Conservation (phyloP, 1,140 invertebrate genomes). For the Bactericera cockerelli region DNA sequence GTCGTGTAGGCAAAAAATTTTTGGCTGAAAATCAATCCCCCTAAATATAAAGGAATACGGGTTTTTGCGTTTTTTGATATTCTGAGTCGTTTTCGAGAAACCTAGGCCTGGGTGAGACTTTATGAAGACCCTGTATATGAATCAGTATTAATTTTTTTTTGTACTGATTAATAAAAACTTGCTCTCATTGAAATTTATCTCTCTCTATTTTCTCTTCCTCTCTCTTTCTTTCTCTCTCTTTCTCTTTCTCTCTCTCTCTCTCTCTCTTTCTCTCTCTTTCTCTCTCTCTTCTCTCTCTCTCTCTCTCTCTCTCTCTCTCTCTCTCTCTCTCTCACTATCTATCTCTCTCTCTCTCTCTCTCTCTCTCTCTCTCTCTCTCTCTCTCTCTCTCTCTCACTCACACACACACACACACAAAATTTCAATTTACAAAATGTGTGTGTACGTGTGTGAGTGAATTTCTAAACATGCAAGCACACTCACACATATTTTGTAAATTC, state of each 20-base stretch:
- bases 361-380: not conserved
- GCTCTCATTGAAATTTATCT: not conserved
- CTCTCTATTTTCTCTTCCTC: not conserved
- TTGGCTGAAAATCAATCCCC: too few relatives aligned
- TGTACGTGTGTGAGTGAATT: too few relatives aligned
- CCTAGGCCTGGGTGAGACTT: not conserved
- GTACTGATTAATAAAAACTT: not conserved
- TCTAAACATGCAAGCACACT: too few relatives aligned
- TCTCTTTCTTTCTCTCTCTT: not conserved
- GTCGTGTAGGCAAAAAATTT: too few relatives aligned
- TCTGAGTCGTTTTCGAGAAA: too few relatives aligned
- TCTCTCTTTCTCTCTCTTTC: not conserved
- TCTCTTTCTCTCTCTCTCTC: not conserved
- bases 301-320: not conserved
- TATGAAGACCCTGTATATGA: not conserved
- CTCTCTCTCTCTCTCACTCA: conserved; percentile 1
- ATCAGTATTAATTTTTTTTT: not conserved
- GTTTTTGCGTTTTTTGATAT: too few relatives aligned
- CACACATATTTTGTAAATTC: too few relatives aligned
- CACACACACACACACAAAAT: too few relatives aligned
- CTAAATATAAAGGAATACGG: too few relatives aligned
- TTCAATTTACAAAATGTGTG: too few relatives aligned
- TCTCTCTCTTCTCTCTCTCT: not conserved
- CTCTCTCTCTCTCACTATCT: not conserved
- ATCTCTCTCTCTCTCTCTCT: not conserved